Conservation (phyloP, 2,113 vertebrate genomes). For the Heterotis niloticus region DNA sequence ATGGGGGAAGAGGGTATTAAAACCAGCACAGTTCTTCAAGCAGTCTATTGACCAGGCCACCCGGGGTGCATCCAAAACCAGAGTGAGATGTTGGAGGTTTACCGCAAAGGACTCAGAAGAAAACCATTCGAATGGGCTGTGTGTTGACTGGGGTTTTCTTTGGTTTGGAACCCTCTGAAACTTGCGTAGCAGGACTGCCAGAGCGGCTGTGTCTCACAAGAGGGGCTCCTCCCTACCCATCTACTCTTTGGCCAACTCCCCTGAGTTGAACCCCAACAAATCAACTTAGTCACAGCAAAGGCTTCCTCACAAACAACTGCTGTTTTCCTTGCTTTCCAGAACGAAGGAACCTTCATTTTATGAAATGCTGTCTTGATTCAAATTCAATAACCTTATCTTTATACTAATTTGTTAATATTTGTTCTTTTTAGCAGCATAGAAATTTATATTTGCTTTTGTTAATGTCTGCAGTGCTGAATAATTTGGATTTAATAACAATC, state of each 20-base stretch:
- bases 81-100: conserved; percentile 14
- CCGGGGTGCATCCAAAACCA: conserved; percentile 16
- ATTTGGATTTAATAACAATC: too few species aligned
- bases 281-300: background rate
- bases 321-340: background rate
- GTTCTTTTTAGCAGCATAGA: too few species aligned
- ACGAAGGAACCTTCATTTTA: background rate
- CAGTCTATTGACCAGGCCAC: conserved; percentile 1
- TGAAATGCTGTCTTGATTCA: background rate
- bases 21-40: background rate
- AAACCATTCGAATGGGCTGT: background rate
- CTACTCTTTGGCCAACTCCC: background rate
- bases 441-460: too few species aligned
- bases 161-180: background rate
- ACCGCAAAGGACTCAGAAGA: background rate
- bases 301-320: background rate
- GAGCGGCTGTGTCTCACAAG: background rate
- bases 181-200: background rate
- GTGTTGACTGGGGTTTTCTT: background rate
- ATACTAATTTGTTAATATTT: too few species aligned
- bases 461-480: too few species aligned
- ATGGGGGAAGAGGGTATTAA: background rate
- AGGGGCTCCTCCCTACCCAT: background rate
- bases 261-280: background rate
- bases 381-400: too few species aligned